These are phyloP conservation scores for Scolopax mira DNA, from an alignment of 2,113 vertebrate species.

Conservation along the genomic window DNA sequence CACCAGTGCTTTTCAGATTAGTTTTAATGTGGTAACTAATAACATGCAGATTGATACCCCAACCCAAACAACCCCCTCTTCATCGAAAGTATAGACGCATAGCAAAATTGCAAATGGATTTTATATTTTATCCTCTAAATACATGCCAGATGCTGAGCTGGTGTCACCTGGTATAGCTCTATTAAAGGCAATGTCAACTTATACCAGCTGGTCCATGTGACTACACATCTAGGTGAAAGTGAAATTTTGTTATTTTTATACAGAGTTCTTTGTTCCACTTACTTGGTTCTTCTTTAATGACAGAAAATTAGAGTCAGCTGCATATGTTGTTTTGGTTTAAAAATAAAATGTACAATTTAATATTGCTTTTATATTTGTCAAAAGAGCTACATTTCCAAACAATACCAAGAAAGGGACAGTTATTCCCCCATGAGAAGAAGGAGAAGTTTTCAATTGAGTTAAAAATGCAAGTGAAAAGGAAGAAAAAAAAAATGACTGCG, in stretches of 20 bases:
- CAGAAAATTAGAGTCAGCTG: slow-evolving; percentile 2
- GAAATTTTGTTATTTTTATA: slow-evolving; percentile 29
- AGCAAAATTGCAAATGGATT: background rate
- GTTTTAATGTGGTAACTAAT: slow-evolving; percentile 9
- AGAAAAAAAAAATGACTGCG: background rate
- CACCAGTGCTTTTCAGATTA: slow-evolving; percentile 17
- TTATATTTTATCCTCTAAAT: slow-evolving; percentile 8
- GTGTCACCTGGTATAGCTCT: slow-evolving; percentile 4
- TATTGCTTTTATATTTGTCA: background rate
- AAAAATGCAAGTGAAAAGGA: background rate
- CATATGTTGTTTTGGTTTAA: background rate
- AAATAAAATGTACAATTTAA: background rate
- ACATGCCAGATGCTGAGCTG: slow-evolving; percentile 5
- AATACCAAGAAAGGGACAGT: background rate
- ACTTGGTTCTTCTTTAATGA: slow-evolving; percentile 11
- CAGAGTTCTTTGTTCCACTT: background rate
- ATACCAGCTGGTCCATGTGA: slow-evolving; percentile 3
- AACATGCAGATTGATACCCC: slow-evolving; percentile 12
- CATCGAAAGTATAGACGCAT: background rate
- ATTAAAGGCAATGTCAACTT: slow-evolving; percentile 28
- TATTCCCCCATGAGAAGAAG: background rate
- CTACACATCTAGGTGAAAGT: background rate
- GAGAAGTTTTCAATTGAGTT: background rate
- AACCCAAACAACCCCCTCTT: background rate
- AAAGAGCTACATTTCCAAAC: background rate